phyloP scores from a whole-genome alignment of 2,888 invertebrate species.

The Tipula helvola region DNA sequence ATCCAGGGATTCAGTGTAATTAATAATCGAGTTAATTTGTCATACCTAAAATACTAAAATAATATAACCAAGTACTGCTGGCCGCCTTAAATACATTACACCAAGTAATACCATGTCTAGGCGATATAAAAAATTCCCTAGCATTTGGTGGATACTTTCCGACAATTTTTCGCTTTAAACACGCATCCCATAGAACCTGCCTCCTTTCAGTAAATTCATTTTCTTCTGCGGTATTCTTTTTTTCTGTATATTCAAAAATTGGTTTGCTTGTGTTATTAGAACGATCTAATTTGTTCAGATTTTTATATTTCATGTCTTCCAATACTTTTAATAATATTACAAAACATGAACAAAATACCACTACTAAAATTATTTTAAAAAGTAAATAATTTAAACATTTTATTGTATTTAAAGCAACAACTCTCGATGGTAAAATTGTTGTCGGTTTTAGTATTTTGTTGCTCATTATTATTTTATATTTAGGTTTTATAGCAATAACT shows the following conservation, averaged over 20 bases:
- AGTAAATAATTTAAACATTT: background rate
- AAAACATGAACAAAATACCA: slow-evolving; percentile 13
- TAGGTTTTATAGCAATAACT: no score
- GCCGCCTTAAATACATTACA: slow-evolving; percentile 65
- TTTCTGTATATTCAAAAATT: slow-evolving; percentile 36
- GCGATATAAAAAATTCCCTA: slow-evolving; percentile 61
- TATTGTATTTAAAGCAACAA: background rate
- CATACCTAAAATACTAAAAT: slow-evolving; percentile 58
- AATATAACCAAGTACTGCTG: slow-evolving; percentile 70
- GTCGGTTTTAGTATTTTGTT: background rate
- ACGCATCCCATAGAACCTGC: slow-evolving; percentile 38
- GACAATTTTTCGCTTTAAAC: slow-evolving; percentile 35
- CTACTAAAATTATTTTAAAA: slow-evolving; percentile 12
- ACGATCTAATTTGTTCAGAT: background rate
- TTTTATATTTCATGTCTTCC: slow-evolving; percentile 10
- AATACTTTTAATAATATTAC: slow-evolving; percentile 13
- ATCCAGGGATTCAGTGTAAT: no score
- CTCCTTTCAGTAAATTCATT: slow-evolving; percentile 40
- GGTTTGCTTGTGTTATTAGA: slow-evolving; percentile 26
- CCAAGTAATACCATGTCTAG: slow-evolving; percentile 55
- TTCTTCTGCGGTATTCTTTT: slow-evolving; percentile 36
- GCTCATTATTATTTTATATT: background rate
- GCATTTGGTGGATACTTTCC: slow-evolving; percentile 44
- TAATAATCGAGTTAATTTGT: no score
- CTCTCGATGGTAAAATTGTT: background rate